These are phyloP conservation scores for Smutsia gigantea DNA, from an alignment of 2,797 vertebrate species.

Conservation along the genomic window DNA sequence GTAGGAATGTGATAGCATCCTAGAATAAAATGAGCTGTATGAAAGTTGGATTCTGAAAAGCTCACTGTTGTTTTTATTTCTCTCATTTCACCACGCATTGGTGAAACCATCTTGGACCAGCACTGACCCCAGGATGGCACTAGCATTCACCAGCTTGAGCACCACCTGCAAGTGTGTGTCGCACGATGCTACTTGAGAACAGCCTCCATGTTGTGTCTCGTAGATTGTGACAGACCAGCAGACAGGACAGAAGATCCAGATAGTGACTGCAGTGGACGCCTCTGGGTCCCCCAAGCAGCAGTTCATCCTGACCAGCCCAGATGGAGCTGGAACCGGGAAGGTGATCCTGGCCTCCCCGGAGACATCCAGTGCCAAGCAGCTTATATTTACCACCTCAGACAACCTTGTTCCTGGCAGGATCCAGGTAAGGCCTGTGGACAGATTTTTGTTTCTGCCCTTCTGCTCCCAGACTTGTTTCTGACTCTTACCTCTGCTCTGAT, in stretches of 20 bases:
- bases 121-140: not conserved
- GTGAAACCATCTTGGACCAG: not conserved
- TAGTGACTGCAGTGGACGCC: slow-evolving; percentile 95
- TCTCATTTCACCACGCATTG: not conserved
- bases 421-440: slow-evolving; percentile 89
- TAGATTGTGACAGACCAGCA: slow-evolving; percentile 99
- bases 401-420: slow-evolving; percentile 96
- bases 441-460: not conserved
- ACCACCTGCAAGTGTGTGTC: not conserved
- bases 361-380: slow-evolving; percentile 93
- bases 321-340: slow-evolving; percentile 95
- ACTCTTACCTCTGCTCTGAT: no score
- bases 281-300: slow-evolving; percentile 93
- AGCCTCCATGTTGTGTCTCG: slow-evolving; percentile 75
- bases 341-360: slow-evolving; percentile 96
- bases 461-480: not conserved
- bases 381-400: slow-evolving; percentile 97
- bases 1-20: not conserved
- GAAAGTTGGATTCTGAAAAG: not conserved
- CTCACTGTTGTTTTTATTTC: not conserved
- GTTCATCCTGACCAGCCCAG: slow-evolving; percentile 95
- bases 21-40: not conserved
- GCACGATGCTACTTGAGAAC: slow-evolving; percentile 22
- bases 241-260: slow-evolving; percentile 98
- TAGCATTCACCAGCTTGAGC: not conserved